These are phyloP conservation scores for Xenopus petersii DNA, from an alignment of 2,797 vertebrate genomes.

Conservation along the genomic window DNA sequence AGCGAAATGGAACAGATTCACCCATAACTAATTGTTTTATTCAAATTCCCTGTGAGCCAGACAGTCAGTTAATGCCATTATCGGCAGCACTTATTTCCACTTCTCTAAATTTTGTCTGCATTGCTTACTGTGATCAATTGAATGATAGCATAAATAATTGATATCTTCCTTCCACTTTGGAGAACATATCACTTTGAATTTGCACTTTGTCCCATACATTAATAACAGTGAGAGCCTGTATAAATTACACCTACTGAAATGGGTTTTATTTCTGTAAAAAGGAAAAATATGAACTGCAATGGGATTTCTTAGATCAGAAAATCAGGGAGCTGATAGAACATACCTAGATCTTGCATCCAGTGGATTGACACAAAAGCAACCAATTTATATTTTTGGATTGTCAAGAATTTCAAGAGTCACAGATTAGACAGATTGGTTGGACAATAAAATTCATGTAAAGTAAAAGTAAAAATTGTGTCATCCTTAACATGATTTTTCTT, in stretches of 20 bases:
- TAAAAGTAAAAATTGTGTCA: no score
- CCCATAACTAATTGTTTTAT: no score
- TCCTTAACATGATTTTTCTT: no score
- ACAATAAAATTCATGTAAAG: no score
- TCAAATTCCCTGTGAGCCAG: not conserved
- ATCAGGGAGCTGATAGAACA: not conserved
- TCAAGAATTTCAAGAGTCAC: no score
- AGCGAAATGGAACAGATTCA: no score
- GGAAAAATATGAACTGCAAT: not conserved
- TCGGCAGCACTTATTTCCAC: slow-evolving; percentile 21
- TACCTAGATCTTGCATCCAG: no score
- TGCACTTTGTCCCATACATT: slow-evolving; percentile 37
- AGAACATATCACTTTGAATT: slow-evolving; percentile 32
- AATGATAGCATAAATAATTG: slow-evolving; percentile 28
- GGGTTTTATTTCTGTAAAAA: slow-evolving; percentile 20
- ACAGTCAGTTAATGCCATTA: not conserved
- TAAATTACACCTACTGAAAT: slow-evolving; percentile 28
- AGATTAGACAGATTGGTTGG: no score
- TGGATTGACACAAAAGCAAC: no score
- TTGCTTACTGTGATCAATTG: slow-evolving; percentile 14
- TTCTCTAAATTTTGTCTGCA: slow-evolving; percentile 15
- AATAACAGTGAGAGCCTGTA: slow-evolving; percentile 30
- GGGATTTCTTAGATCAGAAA: not conserved
- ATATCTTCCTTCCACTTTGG: slow-evolving; percentile 30
- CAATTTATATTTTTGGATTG: no score